Base-by-base conservation (phyloP, 1,140 invertebrate species). In the Spodoptera frugiperda region DNA sequence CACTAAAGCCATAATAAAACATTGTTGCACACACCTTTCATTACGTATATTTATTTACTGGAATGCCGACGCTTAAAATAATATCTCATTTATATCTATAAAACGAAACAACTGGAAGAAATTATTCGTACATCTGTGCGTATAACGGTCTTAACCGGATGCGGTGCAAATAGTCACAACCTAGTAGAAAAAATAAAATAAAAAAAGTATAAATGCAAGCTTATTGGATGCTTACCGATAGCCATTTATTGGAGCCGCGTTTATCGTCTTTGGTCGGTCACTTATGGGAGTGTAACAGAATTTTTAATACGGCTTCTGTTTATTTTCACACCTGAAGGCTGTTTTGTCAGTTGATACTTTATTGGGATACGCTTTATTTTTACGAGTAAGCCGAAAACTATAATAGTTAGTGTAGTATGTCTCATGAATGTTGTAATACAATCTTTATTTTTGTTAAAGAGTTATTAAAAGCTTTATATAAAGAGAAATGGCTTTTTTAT, bases 121-220 rank as follows among this genome's bases (percentile, higher is more conserved):
- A 51, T 25, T 61, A 17, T 63, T 80, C 61, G 2, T 71, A 73
- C 72, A 81, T 78, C 72, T 17, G 15, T 76, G 74, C 14, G 14
- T 25, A 68, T 84, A 84, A 84, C 80, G 82, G 82, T 80, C 74
- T 46, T 11, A 30, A 80, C 54, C 74, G 82, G 80, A 84, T 78
- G 77, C 76, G 39, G 72, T 15, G 65, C 54, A 79, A 39, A 71
- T 73, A 25, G 33, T 61, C 14, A 61, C 53, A 17, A 54, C 39
- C 19, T 61, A 61, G 33, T 39, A 10, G 9, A 3, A 12, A 11
- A 61, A 17, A 73, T 44, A 71, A 61, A 48, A 17, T 19, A 19
- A 72, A 44, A 15, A 46, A 57, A 12, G 12, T 30, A 46, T 49
- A 46, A 57, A 63, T 14, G 21, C 63, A 67, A 67, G 63, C 63